Base-by-base conservation (phyloP, 1,140 invertebrate genomes). In the Pseudomyrmex pallidus region DNA sequence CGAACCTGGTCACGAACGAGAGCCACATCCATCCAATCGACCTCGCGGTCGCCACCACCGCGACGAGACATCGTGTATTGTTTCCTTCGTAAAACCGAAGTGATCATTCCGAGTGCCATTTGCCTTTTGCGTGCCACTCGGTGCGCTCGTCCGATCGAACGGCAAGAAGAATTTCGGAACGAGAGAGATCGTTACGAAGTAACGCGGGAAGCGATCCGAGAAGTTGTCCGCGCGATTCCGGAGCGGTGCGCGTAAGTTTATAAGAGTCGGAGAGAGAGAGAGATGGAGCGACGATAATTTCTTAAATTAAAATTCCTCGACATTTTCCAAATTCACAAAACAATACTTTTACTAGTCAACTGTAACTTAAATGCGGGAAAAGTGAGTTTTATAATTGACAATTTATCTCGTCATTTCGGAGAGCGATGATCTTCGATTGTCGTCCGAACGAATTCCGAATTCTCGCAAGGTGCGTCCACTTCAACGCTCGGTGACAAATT, bases 21-120 rank as follows among this genome's bases (percentile, higher is more conserved):
- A 88, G 83, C 92, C 82, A 92, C 89, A 92, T 92, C 90, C 92
- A 92, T 92, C 87, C 80, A 73, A 91, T 92, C 91, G 86, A 89
- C 90, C 86, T 84, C 72, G 35, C 35, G 35, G 35, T 70, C 52
- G 68, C 87, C 85, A 90, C 85, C 87, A 85, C 83, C 35, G 57
- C 46, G 66, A 48, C 52, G 61, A 35, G 35, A 13, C 59, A 77
- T 12, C 50, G 50, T 1, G 67, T 68, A 74, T 87, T 76, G 73
- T 84, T 89, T 64, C 59, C 35, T 7, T 83, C 63, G 78, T 87
- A 78, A 87, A 90, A 88, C 82, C 54, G 70, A 87, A 86, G 64
- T 86, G 57, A 50, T 7, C 35, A 35, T 35, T 35, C 67, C 68
- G 62, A 88, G 83, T 85, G 85, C 66, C 89, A 90, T 90, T 90